Evolutionary conservation across 2,797 vertebrate genomes (phyloP).

Genomic region (Micropoecilia bifurca): DNA sequence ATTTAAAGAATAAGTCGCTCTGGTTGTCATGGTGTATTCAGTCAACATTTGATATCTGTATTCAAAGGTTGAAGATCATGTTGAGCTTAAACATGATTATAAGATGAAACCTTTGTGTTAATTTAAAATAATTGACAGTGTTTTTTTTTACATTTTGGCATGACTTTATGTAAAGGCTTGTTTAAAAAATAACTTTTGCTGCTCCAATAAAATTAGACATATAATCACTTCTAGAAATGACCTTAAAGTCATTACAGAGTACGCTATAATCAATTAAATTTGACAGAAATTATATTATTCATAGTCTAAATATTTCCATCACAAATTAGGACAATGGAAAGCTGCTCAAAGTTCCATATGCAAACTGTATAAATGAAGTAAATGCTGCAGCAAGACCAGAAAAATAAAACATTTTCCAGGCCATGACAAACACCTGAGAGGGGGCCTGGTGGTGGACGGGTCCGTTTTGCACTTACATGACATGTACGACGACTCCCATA

Average conservation of each 20-base stretch:
- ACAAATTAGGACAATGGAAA: neutral
- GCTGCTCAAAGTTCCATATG: neutral
- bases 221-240: neutral
- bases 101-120: neutral
- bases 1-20: neutral
- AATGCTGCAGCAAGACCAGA: neutral
- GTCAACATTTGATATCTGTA: neutral
- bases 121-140: neutral
- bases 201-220: neutral
- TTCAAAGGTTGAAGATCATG: neutral
- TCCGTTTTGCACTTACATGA: constrained; percentile 90
- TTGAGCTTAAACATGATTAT: neutral
- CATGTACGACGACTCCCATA: constrained; percentile 95
- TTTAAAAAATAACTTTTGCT: neutral
- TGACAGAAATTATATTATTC: neutral
- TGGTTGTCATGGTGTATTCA: neutral
- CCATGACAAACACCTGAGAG: neutral
- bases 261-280: neutral
- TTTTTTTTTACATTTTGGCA: neutral
- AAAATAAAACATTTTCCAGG: neutral
- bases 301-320: neutral
- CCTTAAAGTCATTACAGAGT: neutral
- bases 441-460: neutral
- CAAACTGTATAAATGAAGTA: neutral
- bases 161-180: neutral